phyloP scores from a whole-genome alignment of 2,888 invertebrate genomes.

The Hyppa rectilinea region DNA sequence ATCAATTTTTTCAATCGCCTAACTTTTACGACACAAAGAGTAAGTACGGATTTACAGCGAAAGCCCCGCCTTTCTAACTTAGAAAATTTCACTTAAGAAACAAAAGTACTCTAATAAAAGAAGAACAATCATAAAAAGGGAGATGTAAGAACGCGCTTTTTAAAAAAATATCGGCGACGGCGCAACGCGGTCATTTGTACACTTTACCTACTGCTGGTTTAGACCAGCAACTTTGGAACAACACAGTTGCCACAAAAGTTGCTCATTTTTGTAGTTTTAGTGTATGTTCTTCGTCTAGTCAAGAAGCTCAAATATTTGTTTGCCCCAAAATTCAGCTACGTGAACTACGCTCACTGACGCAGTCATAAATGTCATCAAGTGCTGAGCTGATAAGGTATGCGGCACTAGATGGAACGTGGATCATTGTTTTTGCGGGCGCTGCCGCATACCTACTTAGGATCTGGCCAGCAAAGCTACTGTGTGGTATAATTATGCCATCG shows the following conservation, averaged over 20 bases:
- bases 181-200: conserved; percentile 60
- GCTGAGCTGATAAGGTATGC: too few species aligned
- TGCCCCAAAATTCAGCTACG: too few species aligned
- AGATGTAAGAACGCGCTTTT: conserved; percentile 84
- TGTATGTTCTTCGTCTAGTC: too few species aligned
- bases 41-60: conserved; percentile 88
- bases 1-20: conserved; percentile 86
- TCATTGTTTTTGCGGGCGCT: too few species aligned
- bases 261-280: conserved; percentile 9
- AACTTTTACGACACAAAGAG: conserved; percentile 87
- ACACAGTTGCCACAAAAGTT: conserved; percentile 8
- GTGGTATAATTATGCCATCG: too few species aligned
- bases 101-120: conserved; percentile 90
- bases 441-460: background rate
- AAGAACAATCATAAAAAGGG: conserved; percentile 89
- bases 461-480: too few species aligned
- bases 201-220: conserved; percentile 31
- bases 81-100: conserved; percentile 89
- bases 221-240: conserved; percentile 70
- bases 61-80: conserved; percentile 86
- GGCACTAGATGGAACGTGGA: too few species aligned
- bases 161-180: conserved; percentile 72
- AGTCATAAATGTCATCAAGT: too few species aligned
- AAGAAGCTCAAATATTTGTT: too few species aligned
- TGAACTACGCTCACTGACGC: too few species aligned